These are phyloP conservation scores for Panagrolaimus sp. DNA, from an alignment of 1,140 invertebrate genomes.

Conservation along the genomic window DNA sequence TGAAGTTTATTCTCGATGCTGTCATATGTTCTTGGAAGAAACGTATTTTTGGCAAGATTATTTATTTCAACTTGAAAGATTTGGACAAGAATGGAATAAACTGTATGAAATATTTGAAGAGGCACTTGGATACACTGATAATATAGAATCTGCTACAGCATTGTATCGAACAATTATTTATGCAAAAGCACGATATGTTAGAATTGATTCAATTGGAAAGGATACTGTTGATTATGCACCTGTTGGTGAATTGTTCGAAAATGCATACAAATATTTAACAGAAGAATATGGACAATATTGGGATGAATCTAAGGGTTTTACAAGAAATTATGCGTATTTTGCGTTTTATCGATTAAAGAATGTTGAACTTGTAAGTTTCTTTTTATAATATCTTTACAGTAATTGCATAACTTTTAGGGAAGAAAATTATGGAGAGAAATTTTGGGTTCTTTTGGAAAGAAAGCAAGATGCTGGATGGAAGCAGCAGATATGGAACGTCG, in stretches of 20 bases:
- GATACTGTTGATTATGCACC: background rate
- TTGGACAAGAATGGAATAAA: background rate
- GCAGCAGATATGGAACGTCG: conserved; percentile 31
- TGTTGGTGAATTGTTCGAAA: background rate
- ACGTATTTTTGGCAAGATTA: conserved; percentile 1
- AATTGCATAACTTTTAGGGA: conserved; percentile 29
- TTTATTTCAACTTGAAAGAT: background rate
- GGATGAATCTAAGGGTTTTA: conserved; percentile 24
- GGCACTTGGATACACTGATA: background rate
- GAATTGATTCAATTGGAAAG: background rate
- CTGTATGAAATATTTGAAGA: background rate
- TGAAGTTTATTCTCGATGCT: background rate
- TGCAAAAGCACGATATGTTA: background rate
- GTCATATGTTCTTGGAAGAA: conserved; percentile 1
- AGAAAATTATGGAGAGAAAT: conserved; percentile 37
- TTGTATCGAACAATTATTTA: conserved; percentile 1
- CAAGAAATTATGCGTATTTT: conserved; percentile 40
- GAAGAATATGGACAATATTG: background rate
- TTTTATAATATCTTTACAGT: conserved; percentile 2
- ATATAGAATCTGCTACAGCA: background rate
- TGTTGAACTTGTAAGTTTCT: conserved; percentile 4
- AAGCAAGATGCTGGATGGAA: conserved; percentile 32
- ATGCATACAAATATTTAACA: background rate
- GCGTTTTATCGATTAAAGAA: background rate
- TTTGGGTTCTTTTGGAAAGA: conserved; percentile 17